Conservation (phyloP, 1,140 invertebrate genomes). For the Atta texana region DNA sequence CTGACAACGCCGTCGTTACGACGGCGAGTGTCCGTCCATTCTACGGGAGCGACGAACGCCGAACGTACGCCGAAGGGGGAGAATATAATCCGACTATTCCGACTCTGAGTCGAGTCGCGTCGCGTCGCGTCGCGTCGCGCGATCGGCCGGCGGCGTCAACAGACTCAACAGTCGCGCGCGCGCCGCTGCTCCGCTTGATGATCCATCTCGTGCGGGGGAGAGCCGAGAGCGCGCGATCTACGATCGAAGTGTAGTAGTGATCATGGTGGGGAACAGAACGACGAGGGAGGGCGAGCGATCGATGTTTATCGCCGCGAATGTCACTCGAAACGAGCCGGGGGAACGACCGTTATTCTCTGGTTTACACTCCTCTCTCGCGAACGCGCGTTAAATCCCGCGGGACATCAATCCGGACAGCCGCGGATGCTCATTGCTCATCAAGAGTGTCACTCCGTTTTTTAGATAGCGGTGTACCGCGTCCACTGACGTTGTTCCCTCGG, state of each 20-base stretch:
- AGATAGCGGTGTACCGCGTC: background rate
- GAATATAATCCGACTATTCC: conserved; percentile 15
- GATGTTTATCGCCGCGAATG: conserved; percentile 35
- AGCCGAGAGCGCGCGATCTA: background rate
- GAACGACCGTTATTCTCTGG: conserved; percentile 23
- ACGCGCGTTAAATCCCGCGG: conserved; percentile 4
- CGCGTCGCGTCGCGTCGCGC: background rate
- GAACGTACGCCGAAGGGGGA: background rate
- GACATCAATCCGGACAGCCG: background rate
- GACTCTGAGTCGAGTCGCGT: background rate
- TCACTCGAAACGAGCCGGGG: conserved; percentile 1
- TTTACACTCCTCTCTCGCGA: background rate
- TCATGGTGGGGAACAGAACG: background rate
- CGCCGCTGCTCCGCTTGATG: background rate
- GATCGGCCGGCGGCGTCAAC: background rate
- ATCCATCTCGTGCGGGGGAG: conserved; percentile 15
- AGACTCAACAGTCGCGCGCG: conserved; percentile 35
- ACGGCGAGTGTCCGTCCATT: conserved; percentile 52
- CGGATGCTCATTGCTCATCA: conserved; percentile 4
- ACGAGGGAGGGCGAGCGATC: background rate
- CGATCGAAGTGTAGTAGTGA: background rate
- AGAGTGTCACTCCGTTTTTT: conserved; percentile 7
- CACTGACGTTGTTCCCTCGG: background rate
- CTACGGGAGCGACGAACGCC: conserved; percentile 3
- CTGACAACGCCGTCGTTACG: conserved; percentile 56